Conservation (phyloP, 2,113 vertebrate genomes). For the Oxygymnocypris stewartii region DNA sequence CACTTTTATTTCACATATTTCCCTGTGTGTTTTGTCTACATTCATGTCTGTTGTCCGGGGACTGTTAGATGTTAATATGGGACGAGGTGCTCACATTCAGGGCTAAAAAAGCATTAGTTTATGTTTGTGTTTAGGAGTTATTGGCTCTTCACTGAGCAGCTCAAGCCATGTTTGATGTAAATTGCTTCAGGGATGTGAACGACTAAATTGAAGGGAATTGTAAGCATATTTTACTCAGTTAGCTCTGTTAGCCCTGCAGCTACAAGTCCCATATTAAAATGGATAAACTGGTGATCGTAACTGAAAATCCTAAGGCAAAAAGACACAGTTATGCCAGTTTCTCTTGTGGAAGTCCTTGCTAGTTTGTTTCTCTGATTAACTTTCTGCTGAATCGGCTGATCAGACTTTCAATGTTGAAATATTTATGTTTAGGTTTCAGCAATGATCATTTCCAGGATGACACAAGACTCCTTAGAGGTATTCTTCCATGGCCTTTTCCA, state of each 20-base stretch:
- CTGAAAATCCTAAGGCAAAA: constrained; percentile 25
- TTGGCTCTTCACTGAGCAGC: neutral
- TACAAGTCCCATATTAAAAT: constrained; percentile 72
- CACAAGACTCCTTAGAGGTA: constrained; percentile 83
- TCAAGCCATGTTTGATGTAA: neutral
- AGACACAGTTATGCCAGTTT: too few relatives aligned
- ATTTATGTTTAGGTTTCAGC: constrained; percentile 83
- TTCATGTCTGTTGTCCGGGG: constrained; percentile 46
- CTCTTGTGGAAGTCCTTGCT: too few relatives aligned
- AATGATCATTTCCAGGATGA: constrained; percentile 85
- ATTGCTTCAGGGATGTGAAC: neutral
- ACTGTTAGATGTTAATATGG: constrained; percentile 69
- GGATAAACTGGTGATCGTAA: constrained; percentile 65
- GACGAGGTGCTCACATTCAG: constrained; percentile 64
- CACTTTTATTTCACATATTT: neutral
- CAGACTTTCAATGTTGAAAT: constrained; percentile 73
- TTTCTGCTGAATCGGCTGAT: constrained; percentile 61
- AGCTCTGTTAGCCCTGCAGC: constrained; percentile 57
- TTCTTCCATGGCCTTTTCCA: constrained; percentile 59
- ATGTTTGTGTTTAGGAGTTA: neutral
- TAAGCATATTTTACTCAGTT: neutral
- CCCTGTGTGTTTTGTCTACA: neutral
- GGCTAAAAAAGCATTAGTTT: constrained; percentile 32
- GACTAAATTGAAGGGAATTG: neutral
- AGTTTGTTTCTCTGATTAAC: constrained; percentile 60